Conservation (phyloP, 2,113 vertebrate genomes). For the Lethenteron camtschaticum region DNA sequence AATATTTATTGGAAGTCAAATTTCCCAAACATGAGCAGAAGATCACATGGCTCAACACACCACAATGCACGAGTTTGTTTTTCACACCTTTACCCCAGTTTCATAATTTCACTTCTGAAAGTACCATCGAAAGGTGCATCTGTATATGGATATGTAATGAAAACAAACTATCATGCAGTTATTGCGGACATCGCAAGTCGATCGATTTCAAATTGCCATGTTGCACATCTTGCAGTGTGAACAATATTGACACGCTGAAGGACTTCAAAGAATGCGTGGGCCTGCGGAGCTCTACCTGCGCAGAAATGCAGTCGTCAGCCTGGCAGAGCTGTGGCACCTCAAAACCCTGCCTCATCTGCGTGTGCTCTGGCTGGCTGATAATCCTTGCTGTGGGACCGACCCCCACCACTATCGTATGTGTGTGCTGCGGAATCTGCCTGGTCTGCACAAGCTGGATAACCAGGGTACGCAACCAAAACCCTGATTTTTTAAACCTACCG, state of each 20-base stretch:
- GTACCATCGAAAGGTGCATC: too few species aligned
- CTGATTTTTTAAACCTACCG: not conserved
- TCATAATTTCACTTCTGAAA: too few species aligned
- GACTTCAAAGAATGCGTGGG: conserved; percentile 39
- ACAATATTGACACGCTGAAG: conserved; percentile 47
- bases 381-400: conserved; percentile 54
- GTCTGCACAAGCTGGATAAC: conserved; percentile 74
- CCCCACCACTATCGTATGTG: conserved; percentile 50
- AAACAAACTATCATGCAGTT: not conserved
- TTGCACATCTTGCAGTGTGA: conserved; percentile 30
- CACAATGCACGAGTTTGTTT: too few species aligned
- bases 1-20: too few species aligned
- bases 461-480: conserved; percentile 25
- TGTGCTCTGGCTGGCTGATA: conserved; percentile 74
- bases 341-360: conserved; percentile 36
- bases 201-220: not conserved
- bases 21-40: too few species aligned
- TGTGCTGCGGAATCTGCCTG: conserved; percentile 55
- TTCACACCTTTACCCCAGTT: too few species aligned
- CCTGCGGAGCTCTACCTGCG: conserved; percentile 74
- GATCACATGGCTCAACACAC: too few species aligned
- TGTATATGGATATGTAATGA: too few species aligned
- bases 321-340: conserved; percentile 47
- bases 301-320: conserved; percentile 39
- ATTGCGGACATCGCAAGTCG: not conserved